phyloP scores from a whole-genome alignment of 92 coral and sea anemone genomes.

The Desmophyllum pertusum region DNA sequence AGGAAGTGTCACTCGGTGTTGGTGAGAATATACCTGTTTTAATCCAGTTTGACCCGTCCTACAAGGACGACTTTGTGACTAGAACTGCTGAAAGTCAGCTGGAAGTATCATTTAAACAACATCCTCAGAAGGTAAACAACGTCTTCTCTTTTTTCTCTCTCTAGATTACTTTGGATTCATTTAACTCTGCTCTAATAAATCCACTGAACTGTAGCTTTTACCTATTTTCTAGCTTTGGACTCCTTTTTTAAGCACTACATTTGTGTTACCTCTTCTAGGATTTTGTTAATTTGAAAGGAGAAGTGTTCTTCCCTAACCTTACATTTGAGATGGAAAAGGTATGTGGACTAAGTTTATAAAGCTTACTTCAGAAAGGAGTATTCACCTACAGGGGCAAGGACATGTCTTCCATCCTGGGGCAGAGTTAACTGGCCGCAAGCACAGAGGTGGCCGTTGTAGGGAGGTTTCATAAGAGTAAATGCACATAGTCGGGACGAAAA shows the following conservation, averaged over 20 bases:
- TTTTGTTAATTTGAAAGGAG: conserved; percentile 85
- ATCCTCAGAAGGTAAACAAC: conserved; percentile 60
- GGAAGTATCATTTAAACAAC: conserved; percentile 84
- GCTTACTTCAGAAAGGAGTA: neutral
- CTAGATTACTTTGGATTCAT: no score
- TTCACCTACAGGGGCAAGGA: neutral
- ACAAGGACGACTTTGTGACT: conserved; percentile 85
- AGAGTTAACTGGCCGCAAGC: no score
- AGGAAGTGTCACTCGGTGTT: conserved; percentile 82
- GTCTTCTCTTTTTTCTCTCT: no score
- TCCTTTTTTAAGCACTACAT: neutral
- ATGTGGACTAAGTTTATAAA: neutral
- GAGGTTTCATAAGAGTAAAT: no score
- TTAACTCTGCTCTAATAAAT: no score
- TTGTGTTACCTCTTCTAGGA: conserved; percentile 59
- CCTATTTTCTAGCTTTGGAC: neutral
- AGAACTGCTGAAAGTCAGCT: conserved; percentile 87
- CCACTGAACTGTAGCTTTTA: no score
- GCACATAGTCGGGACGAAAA: no score
- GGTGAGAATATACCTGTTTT: conserved; percentile 87
- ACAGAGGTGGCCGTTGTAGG: no score
- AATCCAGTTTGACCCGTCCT: conserved; percentile 95
- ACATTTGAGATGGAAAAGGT: conserved; percentile 94
- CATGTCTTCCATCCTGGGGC: neutral
- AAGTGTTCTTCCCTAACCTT: conserved; percentile 93